These are phyloP conservation scores for Poeciliopsis infans DNA, from an alignment of 2,797 vertebrate genomes.

Conservation along the genomic window DNA sequence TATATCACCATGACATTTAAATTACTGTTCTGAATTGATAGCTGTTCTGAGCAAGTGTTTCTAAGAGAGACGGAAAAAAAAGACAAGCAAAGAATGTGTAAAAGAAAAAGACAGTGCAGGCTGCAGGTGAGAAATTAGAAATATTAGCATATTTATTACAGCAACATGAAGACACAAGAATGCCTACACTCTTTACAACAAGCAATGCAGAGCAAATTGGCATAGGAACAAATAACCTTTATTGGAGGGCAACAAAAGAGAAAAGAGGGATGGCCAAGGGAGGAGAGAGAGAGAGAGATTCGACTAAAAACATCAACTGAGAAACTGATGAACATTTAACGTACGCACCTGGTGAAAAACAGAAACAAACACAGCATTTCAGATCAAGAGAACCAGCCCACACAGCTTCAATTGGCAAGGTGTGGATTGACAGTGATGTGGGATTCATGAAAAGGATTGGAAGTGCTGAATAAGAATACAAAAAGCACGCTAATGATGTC, in stretches of 20 bases:
- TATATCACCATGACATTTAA: conserved; percentile 4
- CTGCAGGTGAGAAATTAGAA: conserved; percentile 86
- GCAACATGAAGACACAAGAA: conserved; percentile 83
- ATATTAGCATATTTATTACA: conserved; percentile 88
- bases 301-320: conserved; percentile 35
- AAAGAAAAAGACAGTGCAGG: conserved; percentile 68
- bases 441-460: conserved; percentile 17
- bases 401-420: conserved; percentile 33
- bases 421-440: conserved; percentile 41
- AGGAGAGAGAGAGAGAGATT: conserved; percentile 16
- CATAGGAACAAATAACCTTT: conserved; percentile 71
- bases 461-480: conserved; percentile 30
- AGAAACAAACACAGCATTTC: conserved; percentile 51
- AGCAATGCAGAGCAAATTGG: conserved; percentile 75
- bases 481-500: conserved; percentile 14
- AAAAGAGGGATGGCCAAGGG: conserved; percentile 29
- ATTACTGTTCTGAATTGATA: conserved; percentile 7
- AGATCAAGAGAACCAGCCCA: conserved; percentile 56
- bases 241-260: conserved; percentile 61
- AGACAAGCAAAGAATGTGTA: conserved; percentile 19
- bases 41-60: neutral
- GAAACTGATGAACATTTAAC: conserved; percentile 64
- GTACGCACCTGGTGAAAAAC: conserved; percentile 51
- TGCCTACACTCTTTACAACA: conserved; percentile 79
- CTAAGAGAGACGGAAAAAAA: neutral